Base-by-base conservation (phyloP, 1,140 invertebrate genomes). In the Cotesia typhae region DNA sequence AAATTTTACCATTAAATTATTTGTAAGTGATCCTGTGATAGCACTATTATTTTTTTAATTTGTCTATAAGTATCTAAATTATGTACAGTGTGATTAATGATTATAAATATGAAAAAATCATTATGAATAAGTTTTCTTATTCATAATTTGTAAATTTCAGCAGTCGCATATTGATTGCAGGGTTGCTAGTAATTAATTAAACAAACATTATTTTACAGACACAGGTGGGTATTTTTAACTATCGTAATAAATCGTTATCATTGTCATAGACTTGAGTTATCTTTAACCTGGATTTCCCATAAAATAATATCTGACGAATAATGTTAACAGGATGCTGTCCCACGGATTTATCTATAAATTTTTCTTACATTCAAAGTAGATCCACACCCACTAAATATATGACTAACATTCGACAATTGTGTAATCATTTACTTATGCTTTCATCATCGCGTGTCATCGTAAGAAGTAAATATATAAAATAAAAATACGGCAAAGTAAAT, bases 261-360 rank as follows among this genome's bases (percentile, higher is more conserved):
- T 61, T 17, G 1, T 61, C 17, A 36, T 12, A 3, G 20, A 4
- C 4, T n/a, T 14, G 20, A 17, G 20, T n/a, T 61, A 35, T 61
- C 17, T 20, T 37, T 77, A 65, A 67, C 73, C 77, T 67, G 66
- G 67, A 79, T 79, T 74, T 57, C 20, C 12, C 20, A 52, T 52
- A 59, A 69, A 7, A 53, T 51, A 68, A 72, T 74, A 71, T 67
- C 66, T 52, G 67, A 73, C 53, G 59, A 69, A 72, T 72, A 80
- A 80, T 79, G 77, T 80, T 75, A 72, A 79, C 73, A 74, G 72
- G 69, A 77, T 75, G 66, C 72, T 52, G 55, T 71, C 38, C 41
- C 6, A 9, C 41, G 6, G 17, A 53, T 20, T 28, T 10, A 67
- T 51, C 10, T 55, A 67, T 55, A 38, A 36, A 35, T 4, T 9